Conservation (phyloP, 2,797 vertebrate genomes). For the Prunella strophiata region DNA sequence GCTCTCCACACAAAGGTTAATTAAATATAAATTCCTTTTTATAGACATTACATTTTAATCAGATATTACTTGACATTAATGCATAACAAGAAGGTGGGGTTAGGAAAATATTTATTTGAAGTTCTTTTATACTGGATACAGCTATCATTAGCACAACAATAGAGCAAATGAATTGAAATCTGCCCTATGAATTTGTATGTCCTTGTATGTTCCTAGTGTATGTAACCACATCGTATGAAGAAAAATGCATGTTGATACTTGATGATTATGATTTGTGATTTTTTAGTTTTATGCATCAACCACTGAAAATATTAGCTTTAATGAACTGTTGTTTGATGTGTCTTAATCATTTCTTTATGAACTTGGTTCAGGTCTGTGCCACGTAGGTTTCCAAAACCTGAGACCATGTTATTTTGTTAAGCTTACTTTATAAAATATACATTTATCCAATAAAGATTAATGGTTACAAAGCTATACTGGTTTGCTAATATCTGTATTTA, state of each 20-base stretch:
- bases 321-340: not conserved
- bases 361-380: not conserved
- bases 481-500: not conserved
- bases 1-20: not conserved
- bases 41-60: not conserved
- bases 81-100: not conserved
- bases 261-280: slow-evolving; percentile 14
- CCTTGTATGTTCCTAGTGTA: not conserved
- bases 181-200: not conserved
- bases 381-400: not conserved
- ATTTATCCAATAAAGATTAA: slow-evolving; percentile 63
- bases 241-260: slow-evolving; percentile 37
- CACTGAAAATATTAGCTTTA: slow-evolving; percentile 45
- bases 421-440: slow-evolving; percentile 31
- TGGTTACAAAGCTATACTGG: not conserved
- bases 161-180: not conserved
- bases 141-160: not conserved
- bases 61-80: not conserved
- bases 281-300: slow-evolving; percentile 26
- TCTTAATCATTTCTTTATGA: not conserved
- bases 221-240: not conserved
- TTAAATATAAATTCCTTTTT: not conserved
- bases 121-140: not conserved
- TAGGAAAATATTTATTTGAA: not conserved
- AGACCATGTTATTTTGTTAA: not conserved